These are phyloP conservation scores for Drosophila subquinaria DNA, from an alignment of 2,888 invertebrate genomes.

Conservation along the genomic window DNA sequence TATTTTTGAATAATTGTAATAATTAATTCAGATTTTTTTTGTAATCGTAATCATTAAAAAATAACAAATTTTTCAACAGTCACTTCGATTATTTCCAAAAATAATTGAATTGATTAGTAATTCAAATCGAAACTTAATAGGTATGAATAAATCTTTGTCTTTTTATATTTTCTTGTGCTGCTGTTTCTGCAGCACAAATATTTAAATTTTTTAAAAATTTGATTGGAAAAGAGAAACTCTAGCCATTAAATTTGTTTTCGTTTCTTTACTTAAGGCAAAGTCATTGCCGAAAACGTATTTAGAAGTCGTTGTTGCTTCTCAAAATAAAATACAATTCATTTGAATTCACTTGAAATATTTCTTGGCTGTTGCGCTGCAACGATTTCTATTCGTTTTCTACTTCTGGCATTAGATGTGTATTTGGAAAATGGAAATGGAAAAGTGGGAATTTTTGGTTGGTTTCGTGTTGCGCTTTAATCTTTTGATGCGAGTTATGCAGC, in stretches of 20 bases:
- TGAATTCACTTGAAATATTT: constrained; percentile 53
- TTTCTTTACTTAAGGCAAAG: background rate
- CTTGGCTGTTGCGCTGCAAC: constrained; percentile 44
- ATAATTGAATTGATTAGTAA: too few relatives aligned
- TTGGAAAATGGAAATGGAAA: constrained; percentile 42
- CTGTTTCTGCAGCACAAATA: constrained; percentile 3
- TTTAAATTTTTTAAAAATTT: background rate
- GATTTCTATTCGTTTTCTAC: constrained; percentile 52
- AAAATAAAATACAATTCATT: constrained; percentile 8
- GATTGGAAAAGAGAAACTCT: background rate
- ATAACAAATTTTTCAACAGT: too few relatives aligned
- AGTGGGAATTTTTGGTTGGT: constrained; percentile 48
- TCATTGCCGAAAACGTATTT: constrained; percentile 8
- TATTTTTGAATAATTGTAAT: too few relatives aligned
- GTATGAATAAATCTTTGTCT: background rate
- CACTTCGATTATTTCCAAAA: too few relatives aligned
- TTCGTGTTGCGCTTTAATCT: constrained; percentile 73
- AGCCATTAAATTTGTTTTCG: too few relatives aligned
- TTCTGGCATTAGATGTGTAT: constrained; percentile 47
- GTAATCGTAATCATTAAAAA: too few relatives aligned
- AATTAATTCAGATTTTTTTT: too few relatives aligned
- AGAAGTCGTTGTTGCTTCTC: background rate
- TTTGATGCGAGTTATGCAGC: constrained; percentile 61
- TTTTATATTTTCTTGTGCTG: constrained; percentile 11
- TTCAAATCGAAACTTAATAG: too few relatives aligned